These are phyloP conservation scores for Caenorhabditis sp. DNA, from an alignment of 2,888 invertebrate genomes.

Conservation along the genomic window DNA sequence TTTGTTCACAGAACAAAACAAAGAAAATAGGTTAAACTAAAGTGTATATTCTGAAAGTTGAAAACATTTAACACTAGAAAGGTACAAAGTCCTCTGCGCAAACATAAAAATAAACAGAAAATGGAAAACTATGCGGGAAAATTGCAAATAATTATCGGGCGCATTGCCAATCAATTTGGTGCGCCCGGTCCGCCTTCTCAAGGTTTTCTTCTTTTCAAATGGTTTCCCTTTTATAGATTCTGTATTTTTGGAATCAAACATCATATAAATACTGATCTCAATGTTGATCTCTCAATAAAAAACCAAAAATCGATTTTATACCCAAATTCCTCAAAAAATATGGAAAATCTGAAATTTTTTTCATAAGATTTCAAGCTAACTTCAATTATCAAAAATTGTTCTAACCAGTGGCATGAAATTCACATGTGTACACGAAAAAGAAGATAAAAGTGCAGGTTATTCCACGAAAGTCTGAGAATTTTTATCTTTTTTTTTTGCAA, in stretches of 20 bases:
- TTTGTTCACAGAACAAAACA: constrained; percentile 21
- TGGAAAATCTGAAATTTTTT: not conserved
- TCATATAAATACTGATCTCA: not conserved
- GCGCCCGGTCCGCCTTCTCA: constrained; percentile 27
- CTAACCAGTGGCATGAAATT: no score
- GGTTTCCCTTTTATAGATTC: not conserved
- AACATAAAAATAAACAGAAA: constrained; percentile 12
- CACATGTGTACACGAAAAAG: no score
- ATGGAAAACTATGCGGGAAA: constrained; percentile 10
- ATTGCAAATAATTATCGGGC: constrained; percentile 16
- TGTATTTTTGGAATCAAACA: not conserved
- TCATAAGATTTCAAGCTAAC: not conserved
- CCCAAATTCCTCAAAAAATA: not conserved
- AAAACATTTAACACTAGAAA: not conserved
- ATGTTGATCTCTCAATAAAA: not conserved
- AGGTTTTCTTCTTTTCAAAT: not conserved
- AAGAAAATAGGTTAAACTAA: constrained; percentile 1
- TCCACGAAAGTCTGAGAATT: no score
- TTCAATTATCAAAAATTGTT: no score
- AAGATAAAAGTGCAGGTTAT: no score
- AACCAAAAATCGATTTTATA: not conserved
- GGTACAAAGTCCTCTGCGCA: not conserved
- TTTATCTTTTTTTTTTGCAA: no score
- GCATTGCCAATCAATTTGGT: constrained; percentile 35
- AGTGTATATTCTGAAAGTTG: not conserved